phyloP scores from a whole-genome alignment of 2,113 vertebrate genomes.

The Alectura lathami region DNA sequence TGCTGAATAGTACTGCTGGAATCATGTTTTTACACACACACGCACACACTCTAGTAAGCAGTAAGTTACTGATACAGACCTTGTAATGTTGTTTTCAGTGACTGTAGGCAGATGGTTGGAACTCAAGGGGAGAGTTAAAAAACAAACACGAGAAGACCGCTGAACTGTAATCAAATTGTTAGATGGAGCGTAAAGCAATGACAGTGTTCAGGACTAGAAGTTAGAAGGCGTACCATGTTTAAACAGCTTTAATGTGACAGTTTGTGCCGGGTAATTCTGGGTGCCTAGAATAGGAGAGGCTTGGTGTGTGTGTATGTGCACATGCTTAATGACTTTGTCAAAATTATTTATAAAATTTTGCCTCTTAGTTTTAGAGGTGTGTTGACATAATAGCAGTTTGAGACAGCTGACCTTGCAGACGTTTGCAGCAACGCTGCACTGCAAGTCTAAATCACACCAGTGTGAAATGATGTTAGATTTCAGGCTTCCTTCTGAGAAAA shows the following conservation, averaged over 20 bases:
- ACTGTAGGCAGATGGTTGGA: slow-evolving; percentile 59
- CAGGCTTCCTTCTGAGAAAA: not conserved
- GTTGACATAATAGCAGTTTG: not conserved
- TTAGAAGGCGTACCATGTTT: not conserved
- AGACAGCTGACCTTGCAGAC: slow-evolving; percentile 5
- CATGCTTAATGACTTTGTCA: not conserved
- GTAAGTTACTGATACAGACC: not conserved
- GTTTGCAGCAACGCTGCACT: not conserved
- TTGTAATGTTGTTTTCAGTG: slow-evolving; percentile 17
- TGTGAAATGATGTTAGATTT: not conserved
- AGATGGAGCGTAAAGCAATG: slow-evolving; percentile 48
- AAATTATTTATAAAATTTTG: slow-evolving; percentile 22
- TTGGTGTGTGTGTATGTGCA: not conserved
- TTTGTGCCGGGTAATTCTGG: slow-evolving; percentile 29
- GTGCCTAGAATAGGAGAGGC: not conserved
- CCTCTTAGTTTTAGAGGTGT: not conserved
- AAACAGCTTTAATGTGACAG: slow-evolving; percentile 33
- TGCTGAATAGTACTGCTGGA: not conserved
- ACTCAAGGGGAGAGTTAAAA: slow-evolving; percentile 41
- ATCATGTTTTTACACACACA: not conserved
- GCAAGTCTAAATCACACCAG: not conserved
- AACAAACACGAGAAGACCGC: slow-evolving; percentile 29
- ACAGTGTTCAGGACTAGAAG: slow-evolving; percentile 16
- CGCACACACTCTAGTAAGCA: not conserved
- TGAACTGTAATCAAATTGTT: slow-evolving; percentile 63